phyloP scores from a whole-genome alignment of 30 jellyfish, hydroid and myxozoan species.

The Mastigias papua region DNA sequence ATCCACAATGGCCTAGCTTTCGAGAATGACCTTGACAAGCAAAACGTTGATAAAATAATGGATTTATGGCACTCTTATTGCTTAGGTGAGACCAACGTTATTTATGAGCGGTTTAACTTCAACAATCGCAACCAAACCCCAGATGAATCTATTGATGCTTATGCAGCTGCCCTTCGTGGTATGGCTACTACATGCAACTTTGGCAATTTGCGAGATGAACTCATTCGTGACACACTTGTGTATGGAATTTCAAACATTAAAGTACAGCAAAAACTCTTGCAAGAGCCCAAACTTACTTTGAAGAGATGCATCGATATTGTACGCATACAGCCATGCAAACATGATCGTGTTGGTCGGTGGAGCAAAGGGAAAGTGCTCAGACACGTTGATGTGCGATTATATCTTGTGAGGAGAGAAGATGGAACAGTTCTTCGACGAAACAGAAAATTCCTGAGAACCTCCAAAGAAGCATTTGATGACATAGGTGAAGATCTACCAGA shows the following conservation, averaged over 20 bases:
- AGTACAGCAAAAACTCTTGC: too few species aligned
- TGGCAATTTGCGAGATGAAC: slow-evolving; percentile 57
- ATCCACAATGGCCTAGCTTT: neutral
- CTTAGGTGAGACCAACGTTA: too few species aligned
- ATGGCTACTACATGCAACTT: slow-evolving; percentile 24
- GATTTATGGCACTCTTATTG: too few species aligned
- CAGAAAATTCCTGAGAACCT: too few species aligned
- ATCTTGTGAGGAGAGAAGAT: too few species aligned
- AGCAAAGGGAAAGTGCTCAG: slow-evolving; percentile 21
- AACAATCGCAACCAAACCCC: slow-evolving; percentile 31
- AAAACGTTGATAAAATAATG: neutral
- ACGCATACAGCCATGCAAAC: slow-evolving; percentile 32
- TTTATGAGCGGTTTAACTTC: too few species aligned
- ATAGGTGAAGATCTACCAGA: too few species aligned
- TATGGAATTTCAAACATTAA: too few species aligned
- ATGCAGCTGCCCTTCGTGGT: slow-evolving; percentile 8
- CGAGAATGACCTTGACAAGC: neutral
- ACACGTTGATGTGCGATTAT: slow-evolving; percentile 39
- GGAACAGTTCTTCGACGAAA: too few species aligned
- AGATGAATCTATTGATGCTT: too few species aligned
- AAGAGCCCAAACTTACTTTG: slow-evolving; percentile 15
- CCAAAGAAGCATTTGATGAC: too few species aligned
- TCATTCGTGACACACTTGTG: too few species aligned
- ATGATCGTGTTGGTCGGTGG: slow-evolving; percentile 37
- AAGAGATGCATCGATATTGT: slow-evolving; percentile 16